Evolutionary conservation across 2,113 vertebrate species (phyloP), one percentile per base, ranked within the genome.

Genomic region (Myotis brandtii): DNA sequence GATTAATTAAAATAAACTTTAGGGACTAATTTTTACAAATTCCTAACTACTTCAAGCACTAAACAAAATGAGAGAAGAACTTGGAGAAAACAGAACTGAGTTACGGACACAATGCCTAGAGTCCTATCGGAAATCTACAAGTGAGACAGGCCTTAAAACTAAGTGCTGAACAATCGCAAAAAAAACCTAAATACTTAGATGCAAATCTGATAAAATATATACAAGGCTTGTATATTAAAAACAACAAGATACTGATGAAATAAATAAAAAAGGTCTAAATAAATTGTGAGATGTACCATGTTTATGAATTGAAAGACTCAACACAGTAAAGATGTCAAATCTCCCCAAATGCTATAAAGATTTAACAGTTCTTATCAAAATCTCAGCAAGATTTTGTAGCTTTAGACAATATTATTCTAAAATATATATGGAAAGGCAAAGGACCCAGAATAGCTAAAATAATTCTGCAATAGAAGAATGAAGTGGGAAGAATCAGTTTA

Each of bases 291-390:
- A 48, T 20, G 16, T 7, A 90, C 7, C n/a, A 52, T 40, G 52
- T 79, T 95, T 64, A 81, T 84, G 34, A 92, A 89, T 2, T 66
- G 13, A 37, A 80, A 91, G 34, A 69, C 5, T 88, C 73, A 93
- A 86, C 50, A 73, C 0, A 80, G 27, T 69, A 85, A 37, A 83
- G n/a, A 40, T 70, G 37, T 70, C 16, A 62, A 54, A 84, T 93
- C 30, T 72, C 21, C 34, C 48, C 52, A 79, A 54, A 52, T 21
- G 25, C 92, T 59, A 93, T 5, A 69, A 7, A 91, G 12, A 40
- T 69, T 93, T 73, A 84, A 84, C 1, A 89, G 82, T 96, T 95
- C 43, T 86, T 91, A 84, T 10, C 59, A 94, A 95, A 92, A 86
- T 88, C 25, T 54, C 75, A 95, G 25, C 3, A 76, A 43, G n/a